Percentiles rank a stretch among this genome's conserved stretches.
These are phyloP conservation scores for Drosophila parabipectinata DNA, from an alignment of 1,140 invertebrate species.

Conservation along the genomic window DNA sequence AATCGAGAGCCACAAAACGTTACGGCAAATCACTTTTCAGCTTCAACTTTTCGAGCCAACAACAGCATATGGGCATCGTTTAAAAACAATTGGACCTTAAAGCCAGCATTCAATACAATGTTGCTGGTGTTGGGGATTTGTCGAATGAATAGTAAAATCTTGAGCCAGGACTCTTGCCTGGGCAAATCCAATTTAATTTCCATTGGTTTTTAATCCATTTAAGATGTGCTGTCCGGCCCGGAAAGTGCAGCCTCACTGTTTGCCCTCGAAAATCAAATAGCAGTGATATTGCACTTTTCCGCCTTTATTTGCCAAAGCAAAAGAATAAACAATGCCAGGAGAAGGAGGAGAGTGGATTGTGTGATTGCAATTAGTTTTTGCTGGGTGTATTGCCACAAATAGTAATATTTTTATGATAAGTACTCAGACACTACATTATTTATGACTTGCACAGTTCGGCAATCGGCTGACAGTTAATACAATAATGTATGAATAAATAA, in stretches of 20 bases:
- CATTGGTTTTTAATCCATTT: conserved; percentile 59
- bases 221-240: conserved; percentile 28
- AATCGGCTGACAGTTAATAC: conserved; percentile 61
- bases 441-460: not conserved
- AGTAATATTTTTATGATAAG: conserved; percentile 31
- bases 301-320: conserved; percentile 60
- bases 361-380: conserved; percentile 66
- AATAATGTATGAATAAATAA: conserved; percentile 77
- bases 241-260: conserved; percentile 71
- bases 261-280: conserved; percentile 64
- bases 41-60: conserved; percentile 18
- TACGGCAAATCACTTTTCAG: conserved; percentile 73
- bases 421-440: not conserved
- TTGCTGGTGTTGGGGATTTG: conserved; percentile 40
- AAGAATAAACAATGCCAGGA: conserved; percentile 44
- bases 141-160: conserved; percentile 39
- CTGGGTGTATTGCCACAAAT: conserved; percentile 35
- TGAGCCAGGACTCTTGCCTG: not conserved
- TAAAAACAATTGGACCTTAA: conserved; percentile 45
- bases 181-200: conserved; percentile 47
- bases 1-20: conserved; percentile 70
- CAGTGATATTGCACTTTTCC: conserved; percentile 73
- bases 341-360: conserved; percentile 37
- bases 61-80: conserved; percentile 32
- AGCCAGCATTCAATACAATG: conserved; percentile 29